A percentile compares a stretch with the other conserved stretches of the same genome.
Evolutionary conservation across 2,888 invertebrate genomes (phyloP).

Genomic region (Smittia aterrima): DNA sequence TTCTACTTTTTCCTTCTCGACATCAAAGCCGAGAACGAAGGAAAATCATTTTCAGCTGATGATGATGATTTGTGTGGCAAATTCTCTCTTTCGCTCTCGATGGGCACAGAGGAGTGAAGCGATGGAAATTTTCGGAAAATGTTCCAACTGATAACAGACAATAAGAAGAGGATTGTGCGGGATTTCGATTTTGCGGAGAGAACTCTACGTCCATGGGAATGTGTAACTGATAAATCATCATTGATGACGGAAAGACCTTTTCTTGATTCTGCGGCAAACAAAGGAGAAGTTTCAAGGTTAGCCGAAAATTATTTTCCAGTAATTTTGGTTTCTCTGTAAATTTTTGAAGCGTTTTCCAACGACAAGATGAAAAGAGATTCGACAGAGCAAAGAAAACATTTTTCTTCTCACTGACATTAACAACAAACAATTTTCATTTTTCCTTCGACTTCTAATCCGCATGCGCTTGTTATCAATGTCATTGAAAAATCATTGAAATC

Average conservation of each 20-base stretch:
- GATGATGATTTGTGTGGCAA: background rate
- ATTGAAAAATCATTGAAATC: background rate
- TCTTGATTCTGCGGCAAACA: background rate
- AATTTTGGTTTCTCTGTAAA: no score
- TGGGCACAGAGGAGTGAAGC: background rate
- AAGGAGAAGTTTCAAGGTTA: background rate
- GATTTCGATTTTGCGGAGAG: background rate
- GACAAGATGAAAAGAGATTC: no score
- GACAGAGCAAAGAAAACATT: background rate
- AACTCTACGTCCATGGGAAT: background rate
- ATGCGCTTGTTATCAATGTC: slow-evolving; percentile 29
- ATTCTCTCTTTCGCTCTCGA: background rate
- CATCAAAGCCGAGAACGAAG: slow-evolving; percentile 14
- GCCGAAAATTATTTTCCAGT: no score
- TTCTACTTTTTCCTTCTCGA: slow-evolving; percentile 19
- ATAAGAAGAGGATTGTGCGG: slow-evolving; percentile 16
- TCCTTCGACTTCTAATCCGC: background rate
- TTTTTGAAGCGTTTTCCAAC: no score
- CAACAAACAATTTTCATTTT: background rate
- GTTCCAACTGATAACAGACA: slow-evolving; percentile 4
- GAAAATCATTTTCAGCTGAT: background rate
- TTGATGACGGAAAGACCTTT: background rate
- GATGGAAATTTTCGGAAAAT: background rate
- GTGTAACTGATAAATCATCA: background rate
- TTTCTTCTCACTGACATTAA: background rate